Conservation (phyloP, 2,113 vertebrate genomes). For the Lophius piscatorius region DNA sequence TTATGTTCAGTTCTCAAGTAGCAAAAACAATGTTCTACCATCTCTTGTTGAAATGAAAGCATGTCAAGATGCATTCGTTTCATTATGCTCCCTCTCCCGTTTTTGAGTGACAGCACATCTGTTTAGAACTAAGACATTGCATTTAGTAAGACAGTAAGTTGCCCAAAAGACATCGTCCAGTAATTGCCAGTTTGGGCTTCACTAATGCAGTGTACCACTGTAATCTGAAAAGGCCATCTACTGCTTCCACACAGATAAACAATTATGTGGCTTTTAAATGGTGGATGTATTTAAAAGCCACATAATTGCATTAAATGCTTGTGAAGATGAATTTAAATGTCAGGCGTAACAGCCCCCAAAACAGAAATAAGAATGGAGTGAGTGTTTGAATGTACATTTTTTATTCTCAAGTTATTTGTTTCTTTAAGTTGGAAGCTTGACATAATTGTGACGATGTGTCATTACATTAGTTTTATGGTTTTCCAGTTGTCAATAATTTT, state of each 20-base stretch:
- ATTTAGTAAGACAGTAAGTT: constrained; percentile 76
- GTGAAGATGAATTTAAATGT: constrained; percentile 79
- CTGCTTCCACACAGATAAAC: constrained; percentile 80
- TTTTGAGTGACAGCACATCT: constrained; percentile 59
- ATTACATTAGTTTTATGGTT: not conserved
- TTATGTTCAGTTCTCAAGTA: too few relatives aligned
- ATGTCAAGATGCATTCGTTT: too few relatives aligned
- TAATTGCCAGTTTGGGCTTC: constrained; percentile 82
- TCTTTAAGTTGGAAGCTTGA: not conserved
- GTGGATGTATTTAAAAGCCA: constrained; percentile 72
- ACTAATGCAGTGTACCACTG: constrained; percentile 79
- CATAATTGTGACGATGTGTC: not conserved
- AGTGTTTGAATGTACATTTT: constrained; percentile 19
- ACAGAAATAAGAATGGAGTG: constrained; percentile 55
- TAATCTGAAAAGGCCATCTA: constrained; percentile 80
- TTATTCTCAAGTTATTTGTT: constrained; percentile 1
- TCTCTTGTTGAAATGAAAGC: too few relatives aligned
- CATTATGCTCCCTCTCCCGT: too few relatives aligned
- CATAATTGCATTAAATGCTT: constrained; percentile 70
- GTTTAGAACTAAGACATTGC: constrained; percentile 65
- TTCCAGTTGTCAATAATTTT: not conserved
- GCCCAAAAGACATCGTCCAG: constrained; percentile 72
- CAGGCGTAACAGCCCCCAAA: constrained; percentile 72
- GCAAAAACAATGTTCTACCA: too few relatives aligned
- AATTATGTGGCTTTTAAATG: constrained; percentile 81